Base-by-base conservation (phyloP, 2,888 invertebrate species). In the Amiota mariae region DNA sequence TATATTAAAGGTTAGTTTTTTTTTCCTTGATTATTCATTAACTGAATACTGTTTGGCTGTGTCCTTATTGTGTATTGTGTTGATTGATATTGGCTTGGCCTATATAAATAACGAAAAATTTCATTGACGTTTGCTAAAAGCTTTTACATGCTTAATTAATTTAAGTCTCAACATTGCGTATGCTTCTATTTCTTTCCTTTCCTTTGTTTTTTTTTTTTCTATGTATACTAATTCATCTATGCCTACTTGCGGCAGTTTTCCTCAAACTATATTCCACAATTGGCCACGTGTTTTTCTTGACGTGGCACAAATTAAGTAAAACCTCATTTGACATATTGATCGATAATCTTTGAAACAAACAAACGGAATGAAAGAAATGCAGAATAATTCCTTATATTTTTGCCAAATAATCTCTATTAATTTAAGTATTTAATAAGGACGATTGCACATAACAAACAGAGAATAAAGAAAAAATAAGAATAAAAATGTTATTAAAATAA, bases 291-390 rank as follows among this genome's bases (percentile, higher is more conserved):
- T 59, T 9, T 11, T 11, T 13, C 20, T 59, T 63, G 18, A 67
- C 49, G 49, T 49, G 48, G 66, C 66, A 13, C 24, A 68, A 68
- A 68, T 68, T 54, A 54, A 68, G 67, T 54, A 54, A 68, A 51
- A 18, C 8, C 13, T 51, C 13, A 68, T 51, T 68, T 68, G 51
- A 68, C 36, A 54, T 24, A 67, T 54, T 48, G 67, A 51, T 68
- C 51, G 67, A 68, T 68, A 54, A 51, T 68, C 20, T 59, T 1
- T 15, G 9, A n/a, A 20, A 18, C 36, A n/a, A n/a, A 13, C 15
- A 13, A 51, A 51, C 1, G 24, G 12, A 54, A 36, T n/a, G n/a
- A 12, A 63, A 36, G 12, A 36, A 63, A 36, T 36, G 36, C 0
- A 36, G 8, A 36, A 36, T 2, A 36, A 4, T 36, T 36, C 36